Evolutionary conservation across 2,888 invertebrate species (phyloP).

Genomic region (Diabrotica balteata): DNA sequence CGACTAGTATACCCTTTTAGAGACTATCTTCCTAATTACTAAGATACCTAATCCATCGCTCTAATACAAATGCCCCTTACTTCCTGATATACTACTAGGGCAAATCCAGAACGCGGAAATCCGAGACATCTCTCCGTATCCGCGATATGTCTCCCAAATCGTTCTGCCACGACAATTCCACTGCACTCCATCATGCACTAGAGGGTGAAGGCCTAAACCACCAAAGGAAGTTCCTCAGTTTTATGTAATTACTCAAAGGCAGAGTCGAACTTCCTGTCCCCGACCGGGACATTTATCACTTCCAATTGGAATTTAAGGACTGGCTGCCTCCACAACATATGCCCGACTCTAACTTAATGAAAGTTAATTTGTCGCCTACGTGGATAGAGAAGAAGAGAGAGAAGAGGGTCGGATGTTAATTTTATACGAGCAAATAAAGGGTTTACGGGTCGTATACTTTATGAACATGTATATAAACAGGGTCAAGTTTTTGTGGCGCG

Average conservation of each 20-base stretch:
- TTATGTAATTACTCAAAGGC: conserved; percentile 25
- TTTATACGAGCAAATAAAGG: background rate
- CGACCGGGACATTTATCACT: conserved; percentile 26
- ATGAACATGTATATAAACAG: no score
- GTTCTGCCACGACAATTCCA: conserved; percentile 2
- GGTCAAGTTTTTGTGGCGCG: no score
- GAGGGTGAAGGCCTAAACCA: conserved; percentile 6
- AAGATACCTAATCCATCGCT: no score
- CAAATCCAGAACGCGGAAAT: no score
- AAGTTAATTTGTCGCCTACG: conserved; percentile 16
- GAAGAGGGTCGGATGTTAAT: background rate
- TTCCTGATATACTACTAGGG: no score
- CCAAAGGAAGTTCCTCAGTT: conserved; percentile 12
- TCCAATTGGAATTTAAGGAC: conserved; percentile 28
- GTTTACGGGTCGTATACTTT: background rate
- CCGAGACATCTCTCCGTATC: no score
- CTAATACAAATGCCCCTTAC: no score
- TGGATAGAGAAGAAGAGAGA: background rate
- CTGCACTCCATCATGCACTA: conserved; percentile 10
- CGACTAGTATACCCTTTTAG: no score
- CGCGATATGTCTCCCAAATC: background rate
- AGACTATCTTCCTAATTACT: no score
- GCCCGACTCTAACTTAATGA: conserved; percentile 16
- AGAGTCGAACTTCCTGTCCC: conserved; percentile 22
- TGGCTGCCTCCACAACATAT: conserved; percentile 24